Base-by-base conservation (phyloP, 2,797 vertebrate species). In the Sebastes diaconus region DNA sequence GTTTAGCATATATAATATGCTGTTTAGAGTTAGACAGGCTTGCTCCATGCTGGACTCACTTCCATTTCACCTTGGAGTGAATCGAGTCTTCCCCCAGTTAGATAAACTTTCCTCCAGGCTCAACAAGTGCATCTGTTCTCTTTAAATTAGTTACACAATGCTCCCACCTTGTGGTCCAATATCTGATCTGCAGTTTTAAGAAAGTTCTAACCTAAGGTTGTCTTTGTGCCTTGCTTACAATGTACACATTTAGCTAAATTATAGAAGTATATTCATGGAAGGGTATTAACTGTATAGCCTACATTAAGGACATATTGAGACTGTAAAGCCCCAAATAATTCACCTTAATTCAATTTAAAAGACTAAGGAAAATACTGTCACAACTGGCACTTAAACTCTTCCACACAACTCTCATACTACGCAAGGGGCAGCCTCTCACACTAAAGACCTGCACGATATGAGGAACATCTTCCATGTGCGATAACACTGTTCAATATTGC, bases 161-260 rank as follows among this genome's bases (percentile, higher is more conserved):
- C 75, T 73, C 20, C 90, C 79, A 70, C 61, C 88, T 81, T 42
- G 75, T 78, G 84, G 84, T 18, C 29, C 8, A 39, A 30, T 13
- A 50, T 63, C 46, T 52, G 57, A 12, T 30, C 36, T 74, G 46
- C 80, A 61, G 20, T 58, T 71, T 80, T 13, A 36, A 42, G 3
- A 20, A 8, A 36, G 4, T 12, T 66, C 12, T 52, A 13, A n/a
- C 4, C 8, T 2, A 1, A 16, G 20, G n/a, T n/a, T 63, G 32
- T 32, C 18, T 25, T 30, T 59, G 46, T 18, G 16, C 42, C 3
- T 46, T 46, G 8, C 22, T 75, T 8, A 9, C 46, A 22, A 6
- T 22, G 18, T 14, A 22, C 6, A 34, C 13, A 8, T 18, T 54
- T 32, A 14, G 5, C 14, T 18, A 61, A n/a, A 73, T 50, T 42